Base-by-base conservation (phyloP, 2,113 vertebrate species). In the Scalopus aquaticus region DNA sequence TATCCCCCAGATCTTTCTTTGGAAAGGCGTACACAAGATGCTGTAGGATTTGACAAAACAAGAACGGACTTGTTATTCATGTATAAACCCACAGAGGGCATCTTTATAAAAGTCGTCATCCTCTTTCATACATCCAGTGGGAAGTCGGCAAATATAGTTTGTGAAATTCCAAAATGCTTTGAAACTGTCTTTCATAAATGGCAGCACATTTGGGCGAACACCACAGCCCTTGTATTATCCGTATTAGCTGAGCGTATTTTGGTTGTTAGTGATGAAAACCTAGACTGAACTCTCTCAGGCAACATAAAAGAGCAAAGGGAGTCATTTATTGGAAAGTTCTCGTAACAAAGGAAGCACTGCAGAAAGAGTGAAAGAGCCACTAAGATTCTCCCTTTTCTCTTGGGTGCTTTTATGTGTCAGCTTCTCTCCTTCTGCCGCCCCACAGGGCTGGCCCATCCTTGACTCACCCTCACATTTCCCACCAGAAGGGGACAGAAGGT, bases 111-210 rank as follows among this genome's bases (percentile, higher is more conserved):
- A 77, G 62, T 74, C 58, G 42, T 74, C 67, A 46, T 69, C 64
- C 54, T 72, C 51, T 56, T 64, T 56, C 67, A 86, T 26, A 37
- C 35, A 69, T 87, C 56, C 78, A 72, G 60, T 35, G 37, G 49
- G 67, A 84, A 87, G 74, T 90, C 88, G 88, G 56, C 77, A 96
- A 93, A 69, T 20, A 77, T 5, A 92, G 42, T 39, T 58, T 88
- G 13, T 83, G 89, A 79, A 56, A 58, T 69, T 58, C 62, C 51
- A 58, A 78, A 82, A 44, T 10, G 24, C 60, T 91, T 32, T 39
- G 62, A 54, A 58, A 49, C 67, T n/a, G 54, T 90, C 44, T 74
- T 77, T 81, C 78, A 58, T 90, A 77, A 32, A 51, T 1, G 44
- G 62, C 70, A 39, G 49, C 60, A 16, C 78, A 19, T 84, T 67